phyloP scores from a whole-genome alignment of 2,113 vertebrate genomes.

The Tinamus guttatus region DNA sequence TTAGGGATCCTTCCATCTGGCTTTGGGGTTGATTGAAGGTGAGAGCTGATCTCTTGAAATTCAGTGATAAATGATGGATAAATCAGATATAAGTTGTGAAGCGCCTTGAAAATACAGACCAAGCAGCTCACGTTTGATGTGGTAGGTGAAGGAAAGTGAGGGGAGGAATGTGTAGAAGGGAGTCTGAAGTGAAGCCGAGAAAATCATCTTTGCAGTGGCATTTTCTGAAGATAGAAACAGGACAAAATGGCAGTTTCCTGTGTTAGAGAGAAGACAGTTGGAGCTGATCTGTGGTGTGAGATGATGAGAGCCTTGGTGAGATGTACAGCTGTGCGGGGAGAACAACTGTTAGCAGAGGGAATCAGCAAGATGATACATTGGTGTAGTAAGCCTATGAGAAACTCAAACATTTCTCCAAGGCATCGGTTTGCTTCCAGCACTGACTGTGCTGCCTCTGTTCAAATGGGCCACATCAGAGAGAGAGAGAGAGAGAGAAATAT shows the following conservation, averaged over 20 bases:
- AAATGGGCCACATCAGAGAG: constrained; percentile 4
- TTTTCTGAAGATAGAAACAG: background rate
- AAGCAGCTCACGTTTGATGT: background rate
- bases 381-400: constrained; percentile 16
- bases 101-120: background rate
- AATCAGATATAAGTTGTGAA: constrained; percentile 6
- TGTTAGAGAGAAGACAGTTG: constrained; percentile 15
- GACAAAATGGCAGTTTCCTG: background rate
- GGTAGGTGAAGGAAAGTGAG: background rate
- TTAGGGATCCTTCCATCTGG: constrained; percentile 61
- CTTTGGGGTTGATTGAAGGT: constrained; percentile 50
- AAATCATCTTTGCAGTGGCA: background rate
- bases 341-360: constrained; percentile 16
- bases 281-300: background rate
- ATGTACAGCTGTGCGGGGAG: background rate
- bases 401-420: constrained; percentile 11
- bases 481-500: too few relatives aligned
- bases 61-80: background rate
- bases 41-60: constrained; percentile 53
- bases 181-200: background rate
- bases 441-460: background rate
- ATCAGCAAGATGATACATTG: constrained; percentile 8
- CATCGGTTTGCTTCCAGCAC: constrained; percentile 1
- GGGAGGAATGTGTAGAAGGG: background rate
- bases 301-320: background rate